These are phyloP conservation scores for Trilocha varians DNA, from an alignment of 2,888 invertebrate species.

Conservation along the genomic window DNA sequence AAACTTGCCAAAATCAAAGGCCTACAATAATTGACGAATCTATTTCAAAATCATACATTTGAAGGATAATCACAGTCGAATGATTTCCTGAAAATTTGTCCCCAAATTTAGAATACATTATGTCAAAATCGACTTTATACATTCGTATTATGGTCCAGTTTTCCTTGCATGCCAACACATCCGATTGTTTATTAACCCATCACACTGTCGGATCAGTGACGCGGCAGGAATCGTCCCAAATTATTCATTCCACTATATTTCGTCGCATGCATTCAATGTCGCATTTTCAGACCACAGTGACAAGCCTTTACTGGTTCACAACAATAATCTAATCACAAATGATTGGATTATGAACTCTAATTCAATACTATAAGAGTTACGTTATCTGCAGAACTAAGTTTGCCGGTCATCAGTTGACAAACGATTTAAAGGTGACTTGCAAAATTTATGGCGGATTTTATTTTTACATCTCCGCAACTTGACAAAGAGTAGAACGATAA, in stretches of 20 bases:
- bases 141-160: background rate
- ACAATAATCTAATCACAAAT: conserved; percentile 2
- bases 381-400: conserved; percentile 16
- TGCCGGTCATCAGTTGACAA: conserved; percentile 50
- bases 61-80: no score
- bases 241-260: conserved; percentile 42
- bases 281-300: conserved; percentile 46
- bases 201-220: conserved; percentile 21
- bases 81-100: background rate
- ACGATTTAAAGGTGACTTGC: conserved; percentile 58
- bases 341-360: conserved; percentile 19
- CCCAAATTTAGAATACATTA: background rate
- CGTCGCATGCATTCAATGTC: conserved; percentile 39
- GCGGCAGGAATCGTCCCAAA: conserved; percentile 24
- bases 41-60: no score
- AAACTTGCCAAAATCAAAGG: no score
- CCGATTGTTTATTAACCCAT: conserved; percentile 21
- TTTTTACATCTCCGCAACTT: conserved; percentile 48
- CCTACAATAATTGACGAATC: no score
- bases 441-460: conserved; percentile 51
- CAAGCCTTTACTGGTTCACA: conserved; percentile 27
- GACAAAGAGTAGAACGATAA: conserved; percentile 52
- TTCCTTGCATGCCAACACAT: conserved; percentile 4
- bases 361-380: background rate
- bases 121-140: background rate